Conservation (phyloP, 2,797 vertebrate species). For the Enteromius viviparus region DNA sequence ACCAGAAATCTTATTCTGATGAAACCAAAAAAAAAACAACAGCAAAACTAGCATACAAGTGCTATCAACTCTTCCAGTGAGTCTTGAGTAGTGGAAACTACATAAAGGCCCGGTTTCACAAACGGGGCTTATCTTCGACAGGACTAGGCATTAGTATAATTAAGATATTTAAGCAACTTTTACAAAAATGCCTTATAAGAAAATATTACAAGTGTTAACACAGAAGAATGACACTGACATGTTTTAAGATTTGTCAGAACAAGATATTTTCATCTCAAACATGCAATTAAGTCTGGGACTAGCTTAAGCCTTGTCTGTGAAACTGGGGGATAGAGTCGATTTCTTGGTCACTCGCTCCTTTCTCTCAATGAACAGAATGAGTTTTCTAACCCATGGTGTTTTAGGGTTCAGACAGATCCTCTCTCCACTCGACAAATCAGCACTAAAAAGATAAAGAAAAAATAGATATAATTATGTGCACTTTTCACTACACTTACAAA, state of each 20-base stretch:
- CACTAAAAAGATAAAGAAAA: constrained; percentile 61
- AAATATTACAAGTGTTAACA: no score
- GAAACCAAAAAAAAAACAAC: neutral
- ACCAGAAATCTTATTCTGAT: neutral
- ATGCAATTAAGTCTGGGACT: no score
- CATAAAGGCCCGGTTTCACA: no score
- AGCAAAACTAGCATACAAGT: neutral
- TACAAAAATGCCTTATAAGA: no score
- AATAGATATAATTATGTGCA: neutral
- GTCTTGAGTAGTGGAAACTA: neutral
- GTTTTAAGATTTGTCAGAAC: no score
- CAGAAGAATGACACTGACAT: no score
- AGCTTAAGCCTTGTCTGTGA: no score
- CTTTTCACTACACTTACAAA: neutral
- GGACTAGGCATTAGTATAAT: no score
- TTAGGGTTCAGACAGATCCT: constrained; percentile 74
- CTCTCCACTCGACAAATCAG: constrained; percentile 67
- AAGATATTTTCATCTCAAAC: no score
- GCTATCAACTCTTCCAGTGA: neutral
- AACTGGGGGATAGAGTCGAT: no score
- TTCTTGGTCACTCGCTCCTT: constrained; percentile 57
- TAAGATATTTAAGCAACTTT: no score
- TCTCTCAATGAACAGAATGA: constrained; percentile 70
- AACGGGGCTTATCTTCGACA: no score
- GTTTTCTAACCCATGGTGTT: constrained; percentile 75